Conservation (phyloP, 2,888 invertebrate species). For the Apeira syringaria region DNA sequence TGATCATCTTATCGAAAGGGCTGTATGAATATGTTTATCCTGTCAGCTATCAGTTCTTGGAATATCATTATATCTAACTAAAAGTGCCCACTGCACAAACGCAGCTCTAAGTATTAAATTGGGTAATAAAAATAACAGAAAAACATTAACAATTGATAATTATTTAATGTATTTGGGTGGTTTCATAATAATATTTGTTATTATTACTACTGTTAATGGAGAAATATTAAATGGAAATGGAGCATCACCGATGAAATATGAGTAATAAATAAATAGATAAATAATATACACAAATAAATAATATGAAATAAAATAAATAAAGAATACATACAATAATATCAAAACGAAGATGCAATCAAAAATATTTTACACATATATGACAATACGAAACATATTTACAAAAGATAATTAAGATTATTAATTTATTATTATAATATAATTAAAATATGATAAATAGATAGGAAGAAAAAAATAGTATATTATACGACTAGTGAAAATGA, state of each 20-base stretch:
- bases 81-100: too few relatives aligned
- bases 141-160: slow-evolving; percentile 29
- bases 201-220: slow-evolving; percentile 32
- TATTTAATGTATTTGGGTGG: slow-evolving; percentile 56
- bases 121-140: slow-evolving; percentile 14
- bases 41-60: too few relatives aligned
- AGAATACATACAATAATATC: slow-evolving; percentile 35
- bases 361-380: slow-evolving; percentile 69
- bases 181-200: slow-evolving; percentile 48
- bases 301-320: slow-evolving; percentile 41
- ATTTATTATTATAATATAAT: slow-evolving; percentile 4
- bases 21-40: too few relatives aligned
- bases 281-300: slow-evolving; percentile 32
- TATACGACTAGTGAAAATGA: slow-evolving; percentile 54
- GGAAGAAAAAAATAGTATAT: too few relatives aligned
- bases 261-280: slow-evolving; percentile 19
- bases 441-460: slow-evolving; percentile 26
- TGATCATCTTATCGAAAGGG: too few relatives aligned
- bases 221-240: slow-evolving; percentile 18
- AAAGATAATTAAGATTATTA: slow-evolving; percentile 48
- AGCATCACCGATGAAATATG: slow-evolving; percentile 28
- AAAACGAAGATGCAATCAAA: slow-evolving; percentile 66
- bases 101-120: too few relatives aligned
- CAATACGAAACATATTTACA: slow-evolving; percentile 75
- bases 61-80: too few relatives aligned